Conservation (phyloP, 2,888 invertebrate species). For the Girardia tigrina region DNA sequence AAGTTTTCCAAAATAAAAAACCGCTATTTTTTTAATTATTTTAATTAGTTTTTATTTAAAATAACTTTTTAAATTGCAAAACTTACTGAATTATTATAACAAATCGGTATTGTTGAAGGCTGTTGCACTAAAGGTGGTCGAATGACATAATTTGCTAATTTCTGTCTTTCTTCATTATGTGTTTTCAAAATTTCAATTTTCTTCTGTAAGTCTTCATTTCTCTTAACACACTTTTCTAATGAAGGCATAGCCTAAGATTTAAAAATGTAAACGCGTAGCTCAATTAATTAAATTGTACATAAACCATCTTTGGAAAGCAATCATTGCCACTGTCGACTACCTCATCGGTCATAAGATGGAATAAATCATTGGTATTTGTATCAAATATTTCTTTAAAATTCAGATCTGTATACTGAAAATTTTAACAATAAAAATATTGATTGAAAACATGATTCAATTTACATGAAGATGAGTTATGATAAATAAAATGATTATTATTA, state of each 20-base stretch:
- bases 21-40: too few relatives aligned
- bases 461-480: too few relatives aligned
- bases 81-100: not conserved
- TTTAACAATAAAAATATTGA: too few relatives aligned
- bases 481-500: too few relatives aligned
- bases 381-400: too few relatives aligned
- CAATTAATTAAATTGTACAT: not conserved
- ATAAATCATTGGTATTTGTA: not conserved
- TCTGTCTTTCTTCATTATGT: not conserved
- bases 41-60: too few relatives aligned
- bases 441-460: too few relatives aligned
- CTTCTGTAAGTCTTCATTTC: not conserved
- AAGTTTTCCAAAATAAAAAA: too few relatives aligned
- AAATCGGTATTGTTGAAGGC: not conserved
- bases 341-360: not conserved
- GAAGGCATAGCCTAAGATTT: not conserved
- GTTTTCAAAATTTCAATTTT: conserved; percentile 11
- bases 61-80: too few relatives aligned
- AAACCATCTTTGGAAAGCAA: not conserved
- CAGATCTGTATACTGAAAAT: too few relatives aligned
- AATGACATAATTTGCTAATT: not conserved
- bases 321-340: not conserved
- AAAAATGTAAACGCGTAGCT: not conserved
- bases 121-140: not conserved
- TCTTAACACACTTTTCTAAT: not conserved